A percentile compares a stretch with the other conserved stretches of the same genome.
These are phyloP conservation scores for Cyprinus carpio DNA, from an alignment of 2,113 vertebrate genomes.

Conservation along the genomic window DNA sequence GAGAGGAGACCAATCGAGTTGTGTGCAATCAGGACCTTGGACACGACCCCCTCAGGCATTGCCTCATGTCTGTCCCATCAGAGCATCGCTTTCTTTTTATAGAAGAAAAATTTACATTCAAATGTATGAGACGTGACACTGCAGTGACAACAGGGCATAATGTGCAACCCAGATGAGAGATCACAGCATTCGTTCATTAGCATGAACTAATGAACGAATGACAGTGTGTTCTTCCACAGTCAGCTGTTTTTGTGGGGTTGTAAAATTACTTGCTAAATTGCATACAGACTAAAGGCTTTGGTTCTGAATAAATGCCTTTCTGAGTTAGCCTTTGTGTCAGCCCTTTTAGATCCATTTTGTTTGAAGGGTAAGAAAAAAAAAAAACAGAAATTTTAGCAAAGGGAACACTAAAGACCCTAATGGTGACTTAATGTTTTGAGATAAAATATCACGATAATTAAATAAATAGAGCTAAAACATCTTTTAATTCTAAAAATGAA, in stretches of 20 bases:
- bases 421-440: neutral
- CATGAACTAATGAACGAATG: neutral
- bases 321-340: neutral
- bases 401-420: neutral
- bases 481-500: neutral
- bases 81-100: constrained; percentile 38
- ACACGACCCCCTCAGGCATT: constrained; percentile 38
- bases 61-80: constrained; percentile 38
- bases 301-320: too few species aligned
- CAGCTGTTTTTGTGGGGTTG: neutral
- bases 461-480: neutral
- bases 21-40: constrained; percentile 26
- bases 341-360: neutral
- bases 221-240: neutral
- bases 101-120: constrained; percentile 42
- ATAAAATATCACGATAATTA: neutral
- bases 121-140: constrained; percentile 10
- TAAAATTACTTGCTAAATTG: neutral
- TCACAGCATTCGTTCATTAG: neutral
- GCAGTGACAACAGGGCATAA: constrained; percentile 1
- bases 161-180: neutral
- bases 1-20: constrained; percentile 32
- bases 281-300: too few species aligned
- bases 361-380: too few species aligned
- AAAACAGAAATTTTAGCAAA: too few species aligned